phyloP scores from a whole-genome alignment of 2,797 vertebrate species.

The Pagetopsis macropterus region DNA sequence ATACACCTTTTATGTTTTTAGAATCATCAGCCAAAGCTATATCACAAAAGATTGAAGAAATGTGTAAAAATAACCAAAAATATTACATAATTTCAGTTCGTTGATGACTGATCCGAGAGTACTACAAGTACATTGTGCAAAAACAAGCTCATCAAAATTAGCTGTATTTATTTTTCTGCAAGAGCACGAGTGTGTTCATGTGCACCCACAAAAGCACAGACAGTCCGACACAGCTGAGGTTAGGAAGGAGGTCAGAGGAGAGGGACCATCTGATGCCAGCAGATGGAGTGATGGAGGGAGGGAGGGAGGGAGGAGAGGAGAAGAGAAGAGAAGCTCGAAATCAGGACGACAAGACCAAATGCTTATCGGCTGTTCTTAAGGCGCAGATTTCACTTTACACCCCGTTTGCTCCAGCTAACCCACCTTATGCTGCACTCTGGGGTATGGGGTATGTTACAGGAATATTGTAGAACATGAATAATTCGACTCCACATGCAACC shows the following conservation, averaged over 20 bases:
- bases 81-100: not conserved
- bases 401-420: constrained; percentile 61
- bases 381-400: constrained; percentile 76
- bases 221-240: constrained; percentile 65
- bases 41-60: too few relatives aligned
- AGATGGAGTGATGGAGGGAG: constrained; percentile 80
- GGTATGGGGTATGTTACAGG: constrained; percentile 17
- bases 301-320: constrained; percentile 55
- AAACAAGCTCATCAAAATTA: constrained; percentile 9
- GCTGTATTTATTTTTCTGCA: constrained; percentile 30
- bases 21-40: too few relatives aligned
- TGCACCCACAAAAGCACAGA: constrained; percentile 36
- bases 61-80: not conserved
- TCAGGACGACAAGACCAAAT: constrained; percentile 77
- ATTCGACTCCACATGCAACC: constrained; percentile 16
- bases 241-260: constrained; percentile 71
- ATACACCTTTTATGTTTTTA: too few relatives aligned
- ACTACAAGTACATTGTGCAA: not conserved
- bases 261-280: constrained; percentile 83
- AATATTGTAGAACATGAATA: constrained; percentile 15
- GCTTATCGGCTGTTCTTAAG: constrained; percentile 72
- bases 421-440: constrained; percentile 55
- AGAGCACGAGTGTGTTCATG: constrained; percentile 31
- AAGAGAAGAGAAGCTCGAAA: constrained; percentile 66
- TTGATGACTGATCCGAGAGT: not conserved